phyloP scores from a whole-genome alignment of 2,113 vertebrate species.

The Struthio camelus region DNA sequence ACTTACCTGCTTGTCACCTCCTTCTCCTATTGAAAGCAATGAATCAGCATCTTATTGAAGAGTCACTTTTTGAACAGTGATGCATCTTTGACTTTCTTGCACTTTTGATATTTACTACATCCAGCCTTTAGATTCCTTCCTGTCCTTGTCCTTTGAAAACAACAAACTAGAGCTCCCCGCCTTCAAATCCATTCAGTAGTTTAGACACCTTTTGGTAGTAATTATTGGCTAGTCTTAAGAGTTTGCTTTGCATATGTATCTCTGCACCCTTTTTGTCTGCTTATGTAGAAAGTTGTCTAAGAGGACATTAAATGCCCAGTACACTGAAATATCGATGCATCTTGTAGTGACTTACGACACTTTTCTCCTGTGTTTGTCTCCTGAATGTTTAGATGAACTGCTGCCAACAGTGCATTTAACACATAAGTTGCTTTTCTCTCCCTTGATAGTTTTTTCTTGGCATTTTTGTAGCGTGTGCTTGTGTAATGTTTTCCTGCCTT shows the following conservation, averaged over 20 bases:
- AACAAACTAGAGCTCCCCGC: neutral
- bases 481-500: neutral
- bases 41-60: neutral
- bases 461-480: neutral
- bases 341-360: neutral
- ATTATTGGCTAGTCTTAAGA: neutral
- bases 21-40: neutral
- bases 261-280: neutral
- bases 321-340: neutral
- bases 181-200: neutral
- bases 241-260: neutral
- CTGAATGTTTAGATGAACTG: fast-evolving
- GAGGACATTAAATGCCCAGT: neutral
- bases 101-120: neutral
- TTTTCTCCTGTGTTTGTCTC: neutral
- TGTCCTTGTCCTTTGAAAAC: neutral
- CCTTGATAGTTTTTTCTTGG: neutral
- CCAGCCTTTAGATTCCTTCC: neutral
- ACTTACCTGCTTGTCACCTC: neutral
- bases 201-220: neutral
- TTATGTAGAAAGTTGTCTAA: neutral
- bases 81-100: neutral
- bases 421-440: neutral
- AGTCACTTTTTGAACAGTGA: neutral
- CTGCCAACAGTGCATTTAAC: neutral